Evolutionary conservation across 2,113 vertebrate species (phyloP).

Genomic region (Pedionomus torquatus): DNA sequence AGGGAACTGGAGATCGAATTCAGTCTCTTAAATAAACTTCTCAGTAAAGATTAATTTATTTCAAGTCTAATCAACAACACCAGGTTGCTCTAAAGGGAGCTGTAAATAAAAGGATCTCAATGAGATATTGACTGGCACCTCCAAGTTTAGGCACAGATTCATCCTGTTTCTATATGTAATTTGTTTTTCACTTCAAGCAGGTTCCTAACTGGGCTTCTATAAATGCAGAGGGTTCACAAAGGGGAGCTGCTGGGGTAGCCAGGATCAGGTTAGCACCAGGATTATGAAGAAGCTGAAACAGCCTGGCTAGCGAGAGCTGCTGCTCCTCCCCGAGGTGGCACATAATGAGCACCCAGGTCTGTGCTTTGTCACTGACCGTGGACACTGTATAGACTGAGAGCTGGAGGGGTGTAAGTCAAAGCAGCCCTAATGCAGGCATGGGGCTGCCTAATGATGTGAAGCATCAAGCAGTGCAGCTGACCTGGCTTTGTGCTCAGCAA

Average conservation of each 20-base stretch:
- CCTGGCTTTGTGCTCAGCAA: fast-evolving
- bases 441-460: fast-evolving
- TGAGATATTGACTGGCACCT: background rate
- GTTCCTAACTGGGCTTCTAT: background rate
- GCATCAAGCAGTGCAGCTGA: fast-evolving
- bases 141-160: background rate
- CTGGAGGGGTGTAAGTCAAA: fast-evolving
- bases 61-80: background rate
- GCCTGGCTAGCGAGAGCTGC: background rate
- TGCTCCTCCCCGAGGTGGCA: background rate
- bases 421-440: fast-evolving
- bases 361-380: fast-evolving
- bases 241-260: fast-evolving
- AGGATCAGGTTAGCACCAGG: background rate
- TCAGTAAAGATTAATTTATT: background rate
- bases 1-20: background rate
- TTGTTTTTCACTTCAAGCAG: background rate
- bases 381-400: fast-evolving
- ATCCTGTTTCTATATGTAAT: background rate
- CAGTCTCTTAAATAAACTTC: background rate
- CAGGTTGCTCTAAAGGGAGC: background rate
- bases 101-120: background rate
- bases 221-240: background rate
- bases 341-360: fast-evolving
- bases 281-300: background rate